phyloP scores from a whole-genome alignment of 2,797 vertebrate species.

The Chrysolophus pictus region DNA sequence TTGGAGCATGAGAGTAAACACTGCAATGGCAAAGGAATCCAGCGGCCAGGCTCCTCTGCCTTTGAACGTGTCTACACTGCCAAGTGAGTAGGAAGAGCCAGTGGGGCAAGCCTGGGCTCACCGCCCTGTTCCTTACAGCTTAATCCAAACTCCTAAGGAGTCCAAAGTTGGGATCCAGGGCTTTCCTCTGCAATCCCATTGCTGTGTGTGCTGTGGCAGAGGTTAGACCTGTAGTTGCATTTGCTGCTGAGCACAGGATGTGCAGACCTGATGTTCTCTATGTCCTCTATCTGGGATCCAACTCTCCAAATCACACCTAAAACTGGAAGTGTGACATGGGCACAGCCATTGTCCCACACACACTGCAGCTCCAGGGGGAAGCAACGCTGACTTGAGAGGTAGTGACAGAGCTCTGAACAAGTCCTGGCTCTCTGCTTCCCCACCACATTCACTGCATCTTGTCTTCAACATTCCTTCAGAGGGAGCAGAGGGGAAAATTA shows the following conservation, averaged over 20 bases:
- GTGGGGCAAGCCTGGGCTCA: neutral
- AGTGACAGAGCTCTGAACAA: neutral
- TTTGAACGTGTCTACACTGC: slow-evolving; percentile 92
- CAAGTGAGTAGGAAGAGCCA: slow-evolving; percentile 83
- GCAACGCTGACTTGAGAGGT: rapidly evolving
- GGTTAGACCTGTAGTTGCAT: neutral
- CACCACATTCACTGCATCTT: rapidly evolving
- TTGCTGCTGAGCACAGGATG: neutral
- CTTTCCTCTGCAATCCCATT: neutral
- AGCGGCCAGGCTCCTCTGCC: slow-evolving; percentile 73
- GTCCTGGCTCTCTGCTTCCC: neutral
- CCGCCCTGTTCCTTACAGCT: neutral
- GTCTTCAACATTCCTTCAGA: neutral
- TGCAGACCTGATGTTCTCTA: neutral
- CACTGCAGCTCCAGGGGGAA: neutral
- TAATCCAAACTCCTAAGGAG: neutral
- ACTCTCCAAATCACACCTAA: neutral
- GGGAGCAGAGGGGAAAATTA: neutral
- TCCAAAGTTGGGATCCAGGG: neutral
- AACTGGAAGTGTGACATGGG: neutral
- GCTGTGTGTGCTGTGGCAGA: rapidly evolving
- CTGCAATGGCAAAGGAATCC: slow-evolving; percentile 72
- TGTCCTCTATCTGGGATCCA: neutral
- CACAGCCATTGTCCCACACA: neutral
- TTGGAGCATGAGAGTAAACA: slow-evolving; percentile 88